Percentiles rank a stretch among this genome's conserved stretches.
Evolutionary conservation across 2,888 invertebrate genomes (phyloP).

Genomic region (Ectemnius continuus): DNA sequence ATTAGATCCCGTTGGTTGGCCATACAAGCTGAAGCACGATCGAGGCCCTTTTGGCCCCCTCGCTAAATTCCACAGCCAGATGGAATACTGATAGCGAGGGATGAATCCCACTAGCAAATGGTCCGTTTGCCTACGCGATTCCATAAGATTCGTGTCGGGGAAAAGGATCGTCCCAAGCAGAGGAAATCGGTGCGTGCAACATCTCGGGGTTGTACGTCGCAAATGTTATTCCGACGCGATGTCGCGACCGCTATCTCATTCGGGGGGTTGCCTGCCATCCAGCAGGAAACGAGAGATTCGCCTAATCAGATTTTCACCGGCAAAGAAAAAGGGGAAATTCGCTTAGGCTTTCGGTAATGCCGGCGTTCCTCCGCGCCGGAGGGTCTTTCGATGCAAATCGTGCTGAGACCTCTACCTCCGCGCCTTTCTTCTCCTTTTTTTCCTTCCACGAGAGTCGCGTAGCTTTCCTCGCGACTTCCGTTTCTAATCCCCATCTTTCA

Average conservation of each 20-base stretch:
- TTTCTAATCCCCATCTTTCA: constrained; percentile 53
- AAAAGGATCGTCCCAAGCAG: not conserved
- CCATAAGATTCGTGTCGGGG: not conserved
- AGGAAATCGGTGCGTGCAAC: not conserved
- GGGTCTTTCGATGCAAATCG: constrained; percentile 49
- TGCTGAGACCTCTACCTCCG: not conserved
- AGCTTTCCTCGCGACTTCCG: constrained; percentile 28
- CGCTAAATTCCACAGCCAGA: too few relatives aligned
- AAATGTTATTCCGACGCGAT: not conserved
- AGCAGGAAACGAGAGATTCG: constrained; percentile 15
- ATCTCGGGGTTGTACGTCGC: not conserved
- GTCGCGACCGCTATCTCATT: constrained; percentile 14
- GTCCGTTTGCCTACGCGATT: not conserved
- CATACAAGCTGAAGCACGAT: too few relatives aligned
- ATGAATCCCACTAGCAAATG: too few relatives aligned
- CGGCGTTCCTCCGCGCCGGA: constrained; percentile 2
- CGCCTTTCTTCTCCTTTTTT: constrained; percentile 9
- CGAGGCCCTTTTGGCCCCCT: too few relatives aligned
- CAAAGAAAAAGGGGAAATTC: constrained; percentile 27
- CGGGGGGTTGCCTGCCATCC: constrained; percentile 1
- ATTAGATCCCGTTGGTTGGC: too few relatives aligned
- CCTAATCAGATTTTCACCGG: constrained; percentile 8
- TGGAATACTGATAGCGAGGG: too few relatives aligned
- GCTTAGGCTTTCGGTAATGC: constrained; percentile 27
- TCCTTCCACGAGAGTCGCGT: not conserved